A percentile compares a stretch with the other conserved stretches of the same genome.
These are phyloP conservation scores for Polia nebulosa DNA, from an alignment of 2,888 invertebrate genomes.

Conservation along the genomic window DNA sequence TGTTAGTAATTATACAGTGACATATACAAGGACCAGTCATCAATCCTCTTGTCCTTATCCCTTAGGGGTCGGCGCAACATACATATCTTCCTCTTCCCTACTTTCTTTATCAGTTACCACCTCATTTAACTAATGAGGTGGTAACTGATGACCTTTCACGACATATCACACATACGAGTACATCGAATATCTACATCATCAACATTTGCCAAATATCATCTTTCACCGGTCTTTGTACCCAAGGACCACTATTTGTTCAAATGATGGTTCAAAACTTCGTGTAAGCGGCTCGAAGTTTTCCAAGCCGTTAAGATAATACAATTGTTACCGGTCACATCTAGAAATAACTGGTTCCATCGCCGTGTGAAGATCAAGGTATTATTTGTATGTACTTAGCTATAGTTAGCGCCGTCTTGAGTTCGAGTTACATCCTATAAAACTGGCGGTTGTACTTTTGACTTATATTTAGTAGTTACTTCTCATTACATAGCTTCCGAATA, in stretches of 20 bases:
- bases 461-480: neutral
- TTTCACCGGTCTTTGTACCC: neutral
- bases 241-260: constrained; percentile 2
- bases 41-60: too few species aligned
- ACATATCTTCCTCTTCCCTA: too few species aligned
- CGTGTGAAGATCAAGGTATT: constrained; percentile 65
- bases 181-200: too few species aligned
- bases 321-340: constrained; percentile 46
- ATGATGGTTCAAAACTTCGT: constrained; percentile 1
- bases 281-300: constrained; percentile 36
- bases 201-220: too few species aligned
- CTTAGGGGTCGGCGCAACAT: too few species aligned
- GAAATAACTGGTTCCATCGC: constrained; percentile 46
- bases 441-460: neutral
- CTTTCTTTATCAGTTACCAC: too few species aligned
- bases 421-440: constrained; percentile 15
- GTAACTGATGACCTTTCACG: too few species aligned
- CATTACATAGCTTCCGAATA: neutral
- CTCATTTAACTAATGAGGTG: too few species aligned
- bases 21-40: too few species aligned
- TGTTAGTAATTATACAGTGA: too few species aligned
- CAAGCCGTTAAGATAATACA: constrained; percentile 35
- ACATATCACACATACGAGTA: too few species aligned
- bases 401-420: neutral
- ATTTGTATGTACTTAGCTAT: constrained; percentile 24